Conservation (phyloP, 2,113 vertebrate genomes). For the Maylandia zebra region DNA sequence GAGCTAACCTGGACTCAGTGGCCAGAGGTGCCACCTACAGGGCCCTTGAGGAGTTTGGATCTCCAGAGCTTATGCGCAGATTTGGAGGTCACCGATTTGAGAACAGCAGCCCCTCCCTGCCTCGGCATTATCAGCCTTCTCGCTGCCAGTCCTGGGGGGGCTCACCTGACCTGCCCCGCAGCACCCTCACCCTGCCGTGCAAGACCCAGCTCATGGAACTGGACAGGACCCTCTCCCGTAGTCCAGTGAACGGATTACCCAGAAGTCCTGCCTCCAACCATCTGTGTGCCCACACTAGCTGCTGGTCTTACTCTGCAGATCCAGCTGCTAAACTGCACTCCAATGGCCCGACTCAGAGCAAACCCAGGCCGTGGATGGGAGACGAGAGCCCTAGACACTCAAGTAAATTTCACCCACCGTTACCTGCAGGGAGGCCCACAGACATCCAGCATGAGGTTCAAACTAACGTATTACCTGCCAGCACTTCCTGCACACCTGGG, state of each 20-base stretch:
- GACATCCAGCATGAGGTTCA: constrained; percentile 58
- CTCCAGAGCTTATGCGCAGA: constrained; percentile 48
- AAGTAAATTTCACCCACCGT: constrained; percentile 24
- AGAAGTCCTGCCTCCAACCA: constrained; percentile 60
- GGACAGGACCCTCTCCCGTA: neutral
- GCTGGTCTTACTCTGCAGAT: neutral
- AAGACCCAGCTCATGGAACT: constrained; percentile 21
- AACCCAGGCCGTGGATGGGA: neutral
- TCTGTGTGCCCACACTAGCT: constrained; percentile 35
- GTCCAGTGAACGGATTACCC: constrained; percentile 32
- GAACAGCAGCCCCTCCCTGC: constrained; percentile 2
- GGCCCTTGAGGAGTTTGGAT: constrained; percentile 65
- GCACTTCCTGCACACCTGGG: neutral
- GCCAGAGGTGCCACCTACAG: constrained; percentile 51
- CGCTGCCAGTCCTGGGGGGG: constrained; percentile 57
- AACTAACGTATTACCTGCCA: neutral
- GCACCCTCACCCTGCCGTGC: constrained; percentile 42
- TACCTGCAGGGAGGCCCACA: constrained; percentile 57
- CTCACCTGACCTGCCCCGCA: constrained; percentile 43
- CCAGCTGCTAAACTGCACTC: neutral
- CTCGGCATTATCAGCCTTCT: neutral
- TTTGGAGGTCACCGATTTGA: constrained; percentile 3
- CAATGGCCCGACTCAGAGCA: neutral
- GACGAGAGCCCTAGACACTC: constrained; percentile 32
- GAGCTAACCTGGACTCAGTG: constrained; percentile 20